Evolutionary conservation across 1,140 invertebrate species (phyloP).

Genomic region (silkworm (Bombyx mori)): DNA sequence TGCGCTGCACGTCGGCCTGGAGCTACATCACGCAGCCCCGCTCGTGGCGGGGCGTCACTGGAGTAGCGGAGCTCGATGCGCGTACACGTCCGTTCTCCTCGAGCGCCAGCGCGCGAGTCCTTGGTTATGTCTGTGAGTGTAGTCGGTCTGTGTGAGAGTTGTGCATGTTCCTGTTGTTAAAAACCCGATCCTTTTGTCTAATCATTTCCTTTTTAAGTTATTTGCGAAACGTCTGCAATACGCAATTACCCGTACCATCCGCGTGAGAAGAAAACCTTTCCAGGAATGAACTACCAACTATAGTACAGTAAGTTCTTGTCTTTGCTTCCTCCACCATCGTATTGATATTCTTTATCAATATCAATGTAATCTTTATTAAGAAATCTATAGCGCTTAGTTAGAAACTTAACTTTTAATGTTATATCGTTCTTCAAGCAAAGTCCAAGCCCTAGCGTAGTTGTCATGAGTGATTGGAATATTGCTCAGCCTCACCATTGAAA

Average conservation of each 20-base stretch:
- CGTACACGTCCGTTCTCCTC: no score
- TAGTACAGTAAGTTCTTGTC: neutral
- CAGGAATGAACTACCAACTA: conserved; percentile 22
- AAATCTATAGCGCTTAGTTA: neutral
- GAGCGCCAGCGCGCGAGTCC: no score
- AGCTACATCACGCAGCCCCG: no score
- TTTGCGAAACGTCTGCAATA: conserved; percentile 14
- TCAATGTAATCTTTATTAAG: neutral
- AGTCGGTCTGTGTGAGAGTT: no score
- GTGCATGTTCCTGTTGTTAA: conserved; percentile 1
- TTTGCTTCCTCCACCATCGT: conserved; percentile 1
- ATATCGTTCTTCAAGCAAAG: neutral
- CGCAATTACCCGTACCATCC: conserved; percentile 17
- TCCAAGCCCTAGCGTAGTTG: neutral
- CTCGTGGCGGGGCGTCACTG: no score
- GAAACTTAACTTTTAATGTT: neutral
- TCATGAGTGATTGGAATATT: neutral
- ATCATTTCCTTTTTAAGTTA: conserved; percentile 9
- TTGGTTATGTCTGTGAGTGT: no score
- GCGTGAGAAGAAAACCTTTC: conserved; percentile 18
- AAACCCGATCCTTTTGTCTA: conserved; percentile 5
- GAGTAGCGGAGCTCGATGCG: no score
- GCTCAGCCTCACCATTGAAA: neutral
- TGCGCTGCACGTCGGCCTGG: no score
- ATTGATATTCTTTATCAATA: neutral